phyloP scores from a whole-genome alignment of 2,888 invertebrate species.

The Peribatodes rhomboidaria region DNA sequence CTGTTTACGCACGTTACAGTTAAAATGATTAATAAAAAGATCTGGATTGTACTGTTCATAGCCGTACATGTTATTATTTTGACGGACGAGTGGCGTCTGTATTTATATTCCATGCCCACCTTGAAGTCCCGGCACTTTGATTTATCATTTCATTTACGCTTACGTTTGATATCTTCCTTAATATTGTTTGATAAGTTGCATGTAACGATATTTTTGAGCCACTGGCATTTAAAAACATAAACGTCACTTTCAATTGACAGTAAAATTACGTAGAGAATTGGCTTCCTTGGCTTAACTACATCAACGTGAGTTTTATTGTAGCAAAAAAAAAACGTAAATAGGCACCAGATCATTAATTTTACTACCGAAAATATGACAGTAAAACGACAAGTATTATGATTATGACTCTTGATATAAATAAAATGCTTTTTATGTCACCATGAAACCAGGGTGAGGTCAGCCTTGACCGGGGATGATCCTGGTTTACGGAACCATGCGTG shows the following conservation, averaged over 20 bases:
- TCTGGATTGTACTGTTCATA: too few relatives aligned
- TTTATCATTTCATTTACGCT: conserved; percentile 52
- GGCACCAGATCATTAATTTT: conserved; percentile 33
- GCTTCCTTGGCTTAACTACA: not conserved
- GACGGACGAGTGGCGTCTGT: conserved; percentile 39
- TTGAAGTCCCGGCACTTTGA: conserved; percentile 51
- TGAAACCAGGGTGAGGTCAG: conserved; percentile 49
- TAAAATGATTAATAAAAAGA: conserved; percentile 33
- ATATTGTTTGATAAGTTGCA: conserved; percentile 48
- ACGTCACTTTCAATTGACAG: conserved; percentile 17
- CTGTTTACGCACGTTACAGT: conserved; percentile 33
- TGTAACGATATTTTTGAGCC: conserved; percentile 23
- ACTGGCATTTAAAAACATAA: conserved; percentile 20
- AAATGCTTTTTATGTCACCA: conserved; percentile 51
- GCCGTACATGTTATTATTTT: conserved; percentile 37
- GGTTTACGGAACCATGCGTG: conserved; percentile 34
- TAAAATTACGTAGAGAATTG: conserved; percentile 7
- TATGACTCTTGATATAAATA: conserved; percentile 40
- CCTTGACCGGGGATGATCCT: conserved; percentile 55
- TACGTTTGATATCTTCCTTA: conserved; percentile 48
- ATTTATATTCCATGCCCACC: conserved; percentile 45
- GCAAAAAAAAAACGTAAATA: conserved; percentile 16
- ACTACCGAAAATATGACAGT: conserved; percentile 35
- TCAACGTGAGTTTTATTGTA: conserved; percentile 11
- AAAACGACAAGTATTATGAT: conserved; percentile 42